Conservation (phyloP, 1,140 invertebrate genomes). For the Triops cancriformis region DNA sequence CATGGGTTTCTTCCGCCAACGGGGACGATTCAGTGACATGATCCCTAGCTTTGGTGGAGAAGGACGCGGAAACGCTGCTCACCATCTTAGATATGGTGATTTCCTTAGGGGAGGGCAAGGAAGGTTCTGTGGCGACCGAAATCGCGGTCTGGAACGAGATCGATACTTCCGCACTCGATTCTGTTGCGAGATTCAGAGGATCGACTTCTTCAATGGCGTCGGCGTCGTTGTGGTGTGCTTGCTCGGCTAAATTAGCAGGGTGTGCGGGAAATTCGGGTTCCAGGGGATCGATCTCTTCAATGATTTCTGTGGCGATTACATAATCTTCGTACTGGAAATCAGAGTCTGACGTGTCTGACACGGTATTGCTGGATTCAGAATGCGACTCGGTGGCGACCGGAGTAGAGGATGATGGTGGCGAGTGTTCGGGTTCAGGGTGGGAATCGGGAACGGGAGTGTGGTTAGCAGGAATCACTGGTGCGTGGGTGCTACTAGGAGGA, state of each 20-base stretch:
- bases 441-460: not conserved
- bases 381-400: not conserved
- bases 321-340: not conserved
- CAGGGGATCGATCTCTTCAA: not conserved
- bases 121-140: constrained; percentile 7
- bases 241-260: not conserved
- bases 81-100: not conserved
- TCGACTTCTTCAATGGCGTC: not conserved
- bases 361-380: not conserved
- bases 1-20: constrained; percentile 18
- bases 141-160: constrained; percentile 12
- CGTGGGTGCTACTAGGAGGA: not conserved
- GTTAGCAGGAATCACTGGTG: not conserved
- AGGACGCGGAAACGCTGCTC: not conserved
- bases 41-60: not conserved
- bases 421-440: not conserved
- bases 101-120: not conserved
- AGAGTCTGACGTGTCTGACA: not conserved
- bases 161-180: constrained; percentile 14
- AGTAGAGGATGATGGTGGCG: not conserved
- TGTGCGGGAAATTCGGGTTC: not conserved
- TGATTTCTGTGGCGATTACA: not conserved
- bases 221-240: not conserved
- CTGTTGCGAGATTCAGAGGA: not conserved
- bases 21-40: not conserved